Evolutionary conservation across 2,888 invertebrate genomes (phyloP).

Genomic region (Alloplasta piceator): DNA sequence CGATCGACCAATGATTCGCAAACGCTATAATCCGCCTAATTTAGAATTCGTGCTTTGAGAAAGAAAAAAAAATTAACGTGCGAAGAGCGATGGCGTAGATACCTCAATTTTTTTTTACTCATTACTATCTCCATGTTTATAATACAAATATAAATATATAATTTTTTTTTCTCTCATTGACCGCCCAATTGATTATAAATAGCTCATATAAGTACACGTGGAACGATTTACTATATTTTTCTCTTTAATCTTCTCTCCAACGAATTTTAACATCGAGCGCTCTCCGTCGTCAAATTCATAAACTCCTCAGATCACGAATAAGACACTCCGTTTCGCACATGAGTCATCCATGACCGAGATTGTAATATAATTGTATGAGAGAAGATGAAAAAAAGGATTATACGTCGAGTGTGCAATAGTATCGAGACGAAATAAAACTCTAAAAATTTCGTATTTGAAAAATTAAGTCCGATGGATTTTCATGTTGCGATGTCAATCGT

Average conservation of each 20-base stretch:
- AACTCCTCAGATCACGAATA: constrained; percentile 37
- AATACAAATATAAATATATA: constrained; percentile 26
- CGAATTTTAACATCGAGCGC: constrained; percentile 25
- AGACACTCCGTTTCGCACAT: constrained; percentile 36
- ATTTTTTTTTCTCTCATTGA: constrained; percentile 35
- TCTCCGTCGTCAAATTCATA: constrained; percentile 35
- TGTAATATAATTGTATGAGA: constrained; percentile 60
- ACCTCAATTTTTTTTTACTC: constrained; percentile 51
- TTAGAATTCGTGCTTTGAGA: constrained; percentile 9
- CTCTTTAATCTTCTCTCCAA: constrained; percentile 21
- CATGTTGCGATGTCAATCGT: constrained; percentile 49
- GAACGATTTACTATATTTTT: constrained; percentile 34
- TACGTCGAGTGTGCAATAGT: constrained; percentile 24
- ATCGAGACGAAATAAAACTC: constrained; percentile 2
- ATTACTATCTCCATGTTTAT: constrained; percentile 46
- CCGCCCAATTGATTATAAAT: constrained; percentile 33
- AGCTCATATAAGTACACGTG: constrained; percentile 27
- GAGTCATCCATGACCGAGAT: constrained; percentile 55
- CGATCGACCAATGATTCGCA: constrained; percentile 63
- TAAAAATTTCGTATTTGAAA: constrained; percentile 40
- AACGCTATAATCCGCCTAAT: constrained; percentile 56
- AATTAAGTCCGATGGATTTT: constrained; percentile 33
- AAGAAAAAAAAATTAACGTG: constrained; percentile 26
- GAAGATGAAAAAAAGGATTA: constrained; percentile 18
- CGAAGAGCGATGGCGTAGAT: constrained; percentile 46